Base-by-base conservation (phyloP, 2,113 vertebrate species). In the Xenotilapia flavipinnis region DNA sequence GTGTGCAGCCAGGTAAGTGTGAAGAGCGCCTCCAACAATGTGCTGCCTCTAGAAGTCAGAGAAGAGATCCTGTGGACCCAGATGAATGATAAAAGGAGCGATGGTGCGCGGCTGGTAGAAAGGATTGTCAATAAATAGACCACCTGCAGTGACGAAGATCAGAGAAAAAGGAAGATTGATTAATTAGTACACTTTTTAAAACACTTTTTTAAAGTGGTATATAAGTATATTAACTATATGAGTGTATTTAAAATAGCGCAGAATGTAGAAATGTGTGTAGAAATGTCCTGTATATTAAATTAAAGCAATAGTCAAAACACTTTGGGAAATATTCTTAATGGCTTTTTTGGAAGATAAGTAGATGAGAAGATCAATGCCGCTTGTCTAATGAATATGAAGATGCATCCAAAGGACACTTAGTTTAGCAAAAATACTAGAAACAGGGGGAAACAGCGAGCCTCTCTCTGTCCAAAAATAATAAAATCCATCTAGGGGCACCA, bases 51-150 rank as follows among this genome's bases (percentile, higher is more conserved):
- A 99, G 98, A 99, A 99, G 97, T 99, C 98, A 97, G 98, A 99
- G 98, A 99, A 99, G 97, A 98, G 98, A 97, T 99, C 98, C 97
- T 98, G 98, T 95, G 98, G 98, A 95, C 98, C 98, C 97, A 99
- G 98, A 96, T 99, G 98, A 96, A 99, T 98, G 97, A 99, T 98
- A 97, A 98, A 98, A 95, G 98, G 98, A 95, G 98, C 98, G 95
- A 99, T 96, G 97, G 98, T 98, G 96, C 98, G 97, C 90, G 98
- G 98, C 97, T 98, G 98, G 97, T 98, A 98, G 97, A 98, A 99
- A 96, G 98, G 98, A 97, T 97, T 98, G 98, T 98, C 98, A 97
- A 99, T 99, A 97, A 99, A 99, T 97, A 99, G 98, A 97, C 98
- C 98, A 97, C 98, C 98, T 99, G 98, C 97, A 97, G 97, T 93